Percentiles rank a stretch among this genome's conserved stretches.
phyloP scores from a whole-genome alignment of 2,113 vertebrate species.

The Lutjanus erythropterus region DNA sequence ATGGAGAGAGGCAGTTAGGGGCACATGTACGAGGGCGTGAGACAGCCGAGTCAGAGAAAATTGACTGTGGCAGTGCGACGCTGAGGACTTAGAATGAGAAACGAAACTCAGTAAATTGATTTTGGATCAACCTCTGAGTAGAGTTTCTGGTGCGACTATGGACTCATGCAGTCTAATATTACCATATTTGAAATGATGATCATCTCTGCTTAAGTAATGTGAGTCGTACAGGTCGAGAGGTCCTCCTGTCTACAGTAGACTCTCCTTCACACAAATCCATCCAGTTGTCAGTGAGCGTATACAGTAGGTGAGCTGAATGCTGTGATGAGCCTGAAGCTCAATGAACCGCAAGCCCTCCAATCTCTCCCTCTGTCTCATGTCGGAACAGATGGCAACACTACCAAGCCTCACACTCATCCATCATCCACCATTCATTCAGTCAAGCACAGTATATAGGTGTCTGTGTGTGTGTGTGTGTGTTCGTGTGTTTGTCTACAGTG shows the following conservation, averaged over 20 bases:
- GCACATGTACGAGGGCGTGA: constrained; percentile 12
- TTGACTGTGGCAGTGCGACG: constrained; percentile 45
- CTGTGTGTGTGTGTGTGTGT: constrained; percentile 10
- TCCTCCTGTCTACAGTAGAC: constrained; percentile 18
- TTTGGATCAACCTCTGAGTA: constrained; percentile 48
- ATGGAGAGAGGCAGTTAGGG: constrained; percentile 37
- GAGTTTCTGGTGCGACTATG: neutral
- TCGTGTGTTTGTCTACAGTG: constrained; percentile 26
- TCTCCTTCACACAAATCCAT: constrained; percentile 26
- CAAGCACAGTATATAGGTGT: constrained; percentile 25
- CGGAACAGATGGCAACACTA: constrained; percentile 69
- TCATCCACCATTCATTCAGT: constrained; percentile 66
- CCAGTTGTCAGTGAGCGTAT: constrained; percentile 53
- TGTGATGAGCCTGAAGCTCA: constrained; percentile 55
- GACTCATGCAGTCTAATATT: constrained; percentile 35
- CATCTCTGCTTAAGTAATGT: constrained; percentile 22
- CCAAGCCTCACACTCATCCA: constrained; percentile 55
- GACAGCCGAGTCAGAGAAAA: constrained; percentile 38
- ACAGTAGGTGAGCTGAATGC: constrained; percentile 59
- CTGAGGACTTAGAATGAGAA: constrained; percentile 50
- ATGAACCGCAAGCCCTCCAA: constrained; percentile 58
- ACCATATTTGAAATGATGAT: constrained; percentile 51
- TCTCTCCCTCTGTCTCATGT: constrained; percentile 57
- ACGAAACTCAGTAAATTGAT: constrained; percentile 49
- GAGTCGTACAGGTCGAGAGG: constrained; percentile 17